Percentiles rank a stretch among this genome's conserved stretches.
phyloP scores from a whole-genome alignment of 2,113 vertebrate species.

The Oryzias woworae region DNA sequence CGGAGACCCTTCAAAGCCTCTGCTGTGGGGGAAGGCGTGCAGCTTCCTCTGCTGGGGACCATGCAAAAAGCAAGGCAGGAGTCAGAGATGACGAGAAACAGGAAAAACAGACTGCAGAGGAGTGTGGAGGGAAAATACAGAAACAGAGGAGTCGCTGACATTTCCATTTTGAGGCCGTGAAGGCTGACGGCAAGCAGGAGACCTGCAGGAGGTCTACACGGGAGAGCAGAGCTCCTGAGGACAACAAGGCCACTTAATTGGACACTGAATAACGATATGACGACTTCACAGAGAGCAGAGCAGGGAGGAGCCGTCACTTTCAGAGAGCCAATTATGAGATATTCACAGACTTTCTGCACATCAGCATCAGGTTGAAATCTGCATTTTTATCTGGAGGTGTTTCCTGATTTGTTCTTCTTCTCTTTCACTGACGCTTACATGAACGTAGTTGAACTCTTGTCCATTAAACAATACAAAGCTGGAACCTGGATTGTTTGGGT shows the following conservation, averaged over 20 bases:
- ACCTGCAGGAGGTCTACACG: conserved; percentile 60
- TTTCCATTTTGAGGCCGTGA: conserved; percentile 52
- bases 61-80: conserved; percentile 4
- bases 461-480: no score
- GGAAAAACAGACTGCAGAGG: conserved; percentile 39
- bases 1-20: conserved; percentile 46
- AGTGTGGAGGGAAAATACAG: conserved; percentile 17
- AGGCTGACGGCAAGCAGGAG: conserved; percentile 58
- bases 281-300: conserved; percentile 48
- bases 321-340: conserved; percentile 54
- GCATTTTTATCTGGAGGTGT: neutral
- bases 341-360: conserved; percentile 27
- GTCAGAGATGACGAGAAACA: conserved; percentile 24
- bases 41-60: neutral
- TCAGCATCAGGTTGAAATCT: conserved; percentile 1
- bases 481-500: no score
- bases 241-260: conserved; percentile 65
- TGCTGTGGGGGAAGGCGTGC: conserved; percentile 19
- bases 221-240: conserved; percentile 45
- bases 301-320: conserved; percentile 33
- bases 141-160: conserved; percentile 35
- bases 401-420: no score
- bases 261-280: conserved; percentile 64
- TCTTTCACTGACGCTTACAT: no score
- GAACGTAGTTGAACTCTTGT: no score